Evolutionary conservation across 2,113 vertebrate genomes (phyloP).

Genomic region (Lipophrys pholis): DNA sequence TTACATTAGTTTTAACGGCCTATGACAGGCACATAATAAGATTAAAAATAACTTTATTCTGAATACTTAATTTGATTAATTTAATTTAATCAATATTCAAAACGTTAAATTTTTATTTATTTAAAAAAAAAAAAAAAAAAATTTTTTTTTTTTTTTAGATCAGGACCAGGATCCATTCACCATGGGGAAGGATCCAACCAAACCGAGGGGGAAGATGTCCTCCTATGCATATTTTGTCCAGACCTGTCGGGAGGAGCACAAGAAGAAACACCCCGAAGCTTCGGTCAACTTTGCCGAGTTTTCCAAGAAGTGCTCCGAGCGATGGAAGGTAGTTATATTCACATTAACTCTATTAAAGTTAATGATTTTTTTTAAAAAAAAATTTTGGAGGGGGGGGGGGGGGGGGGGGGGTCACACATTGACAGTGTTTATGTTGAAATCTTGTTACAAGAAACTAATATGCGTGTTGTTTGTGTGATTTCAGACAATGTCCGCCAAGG

Average conservation of each 20-base stretch:
- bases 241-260: slow-evolving; percentile 97
- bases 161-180: slow-evolving; percentile 65
- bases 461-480: slow-evolving; percentile 26
- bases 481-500: slow-evolving; percentile 95
- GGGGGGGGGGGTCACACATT: no score
- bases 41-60: not conserved
- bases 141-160: slow-evolving; percentile 53
- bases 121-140: no score
- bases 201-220: slow-evolving; percentile 98
- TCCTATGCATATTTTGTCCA: slow-evolving; percentile 98
- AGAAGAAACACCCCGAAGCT: slow-evolving; percentile 98
- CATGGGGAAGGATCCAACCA: slow-evolving; percentile 96
- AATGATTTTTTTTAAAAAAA: no score
- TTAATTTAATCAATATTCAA: not conserved
- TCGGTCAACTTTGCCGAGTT: slow-evolving; percentile 96
- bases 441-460: not conserved
- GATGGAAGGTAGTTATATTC: slow-evolving; percentile 90
- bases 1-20: not conserved
- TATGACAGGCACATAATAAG: not conserved
- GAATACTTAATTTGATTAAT: no score
- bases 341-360: no score
- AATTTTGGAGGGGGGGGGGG: no score
- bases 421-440: not conserved
- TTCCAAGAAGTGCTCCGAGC: slow-evolving; percentile 97
- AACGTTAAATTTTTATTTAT: not conserved